A percentile compares a stretch with the other conserved stretches of the same genome.
phyloP scores from a whole-genome alignment of 2,797 vertebrate genomes.

The Chaenodraco wilsoni region DNA sequence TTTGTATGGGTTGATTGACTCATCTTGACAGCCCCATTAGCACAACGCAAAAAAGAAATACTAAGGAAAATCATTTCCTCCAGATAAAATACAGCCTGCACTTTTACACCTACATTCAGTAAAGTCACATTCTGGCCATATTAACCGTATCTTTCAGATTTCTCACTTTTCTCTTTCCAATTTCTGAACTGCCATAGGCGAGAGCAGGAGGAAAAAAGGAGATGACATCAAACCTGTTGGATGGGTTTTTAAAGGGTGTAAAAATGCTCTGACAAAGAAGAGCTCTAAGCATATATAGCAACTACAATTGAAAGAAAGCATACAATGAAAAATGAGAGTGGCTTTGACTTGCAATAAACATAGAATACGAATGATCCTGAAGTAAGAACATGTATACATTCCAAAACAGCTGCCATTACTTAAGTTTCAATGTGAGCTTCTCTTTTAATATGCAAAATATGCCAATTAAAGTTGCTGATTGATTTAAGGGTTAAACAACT shows the following conservation, averaged over 20 bases:
- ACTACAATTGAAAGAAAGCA: background rate
- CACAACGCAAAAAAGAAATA: conserved; percentile 37
- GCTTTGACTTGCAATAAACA: conserved; percentile 2
- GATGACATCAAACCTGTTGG: conserved; percentile 16
- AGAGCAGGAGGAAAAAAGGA: conserved; percentile 1
- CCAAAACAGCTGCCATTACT: background rate
- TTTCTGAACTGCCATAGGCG: conserved; percentile 47
- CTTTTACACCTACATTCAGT: conserved; percentile 54
- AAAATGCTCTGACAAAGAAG: background rate
- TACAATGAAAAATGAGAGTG: conserved; percentile 6
- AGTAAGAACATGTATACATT: background rate
- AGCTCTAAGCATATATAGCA: background rate
- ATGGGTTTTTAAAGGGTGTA: conserved; percentile 25
- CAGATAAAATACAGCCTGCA: conserved; percentile 47
- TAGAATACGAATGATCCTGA: background rate
- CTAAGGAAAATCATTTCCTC: conserved; percentile 60
- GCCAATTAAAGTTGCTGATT: conserved; percentile 20
- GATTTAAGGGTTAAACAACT: conserved; percentile 2
- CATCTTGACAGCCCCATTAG: conserved; percentile 68
- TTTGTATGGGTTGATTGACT: conserved; percentile 40
- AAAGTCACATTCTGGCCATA: conserved; percentile 61
- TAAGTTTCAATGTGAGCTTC: background rate
- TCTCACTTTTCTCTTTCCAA: conserved; percentile 44
- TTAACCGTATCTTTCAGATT: conserved; percentile 43
- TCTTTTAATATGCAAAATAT: background rate